A percentile compares a stretch with the other conserved stretches of the same genome.
Conservation (phyloP, 2,888 invertebrate species). For the Eristalis pertinax region DNA sequence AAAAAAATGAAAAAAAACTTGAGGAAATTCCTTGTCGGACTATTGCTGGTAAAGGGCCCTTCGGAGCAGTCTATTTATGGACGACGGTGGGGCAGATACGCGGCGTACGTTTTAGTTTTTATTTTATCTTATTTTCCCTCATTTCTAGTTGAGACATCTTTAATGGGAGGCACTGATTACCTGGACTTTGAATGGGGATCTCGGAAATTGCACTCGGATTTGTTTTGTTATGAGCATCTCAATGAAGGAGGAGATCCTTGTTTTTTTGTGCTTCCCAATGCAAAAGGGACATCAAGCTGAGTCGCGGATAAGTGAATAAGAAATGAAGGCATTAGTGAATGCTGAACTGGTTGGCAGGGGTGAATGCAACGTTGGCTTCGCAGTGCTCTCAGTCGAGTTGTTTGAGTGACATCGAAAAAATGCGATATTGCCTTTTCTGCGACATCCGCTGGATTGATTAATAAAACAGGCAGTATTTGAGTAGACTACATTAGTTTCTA, state of each 20-base stretch:
- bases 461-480: not conserved
- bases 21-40: constrained; percentile 6
- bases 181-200: not conserved
- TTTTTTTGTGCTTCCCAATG: not conserved
- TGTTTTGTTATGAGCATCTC: not conserved
- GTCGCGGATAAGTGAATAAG: not conserved
- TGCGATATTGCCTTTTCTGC: not conserved
- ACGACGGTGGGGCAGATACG: not conserved
- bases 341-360: not conserved
- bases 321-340: not conserved
- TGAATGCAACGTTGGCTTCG: not conserved
- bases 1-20: no score
- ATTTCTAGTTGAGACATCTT: constrained; percentile 4
- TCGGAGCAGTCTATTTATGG: not conserved
- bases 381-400: not conserved
- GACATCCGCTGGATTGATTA: not conserved
- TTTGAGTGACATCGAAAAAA: not conserved
- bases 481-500: no score
- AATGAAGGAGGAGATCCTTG: not conserved
- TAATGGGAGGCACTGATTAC: constrained; percentile 14
- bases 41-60: not conserved
- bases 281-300: not conserved
- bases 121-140: not conserved
- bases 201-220: not conserved
- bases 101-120: not conserved